Percentiles rank a stretch among this genome's conserved stretches.
Conservation (phyloP, 1,140 invertebrate species). For the Drosophila takahashii region DNA sequence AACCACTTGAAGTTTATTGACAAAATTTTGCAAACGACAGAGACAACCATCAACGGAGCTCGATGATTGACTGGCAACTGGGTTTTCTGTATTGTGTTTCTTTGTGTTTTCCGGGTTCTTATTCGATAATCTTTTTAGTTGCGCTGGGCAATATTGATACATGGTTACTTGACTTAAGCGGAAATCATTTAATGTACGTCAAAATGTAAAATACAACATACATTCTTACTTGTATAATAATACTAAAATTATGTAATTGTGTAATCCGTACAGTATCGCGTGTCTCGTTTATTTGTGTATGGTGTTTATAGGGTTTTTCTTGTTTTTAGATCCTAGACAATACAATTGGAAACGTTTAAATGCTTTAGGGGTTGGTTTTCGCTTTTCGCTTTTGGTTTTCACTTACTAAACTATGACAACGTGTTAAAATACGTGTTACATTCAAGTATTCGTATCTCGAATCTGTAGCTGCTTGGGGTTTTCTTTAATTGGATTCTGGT, state of each 20-base stretch:
- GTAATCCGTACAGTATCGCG: constrained; percentile 44
- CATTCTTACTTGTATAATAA: constrained; percentile 59
- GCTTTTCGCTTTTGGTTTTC: constrained; percentile 32
- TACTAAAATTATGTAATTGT: constrained; percentile 55
- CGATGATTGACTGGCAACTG: constrained; percentile 49
- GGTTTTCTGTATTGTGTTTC: constrained; percentile 1
- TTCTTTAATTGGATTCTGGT: constrained; percentile 24
- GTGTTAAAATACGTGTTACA: constrained; percentile 55
- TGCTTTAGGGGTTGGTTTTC: constrained; percentile 37
- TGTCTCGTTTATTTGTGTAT: constrained; percentile 21
- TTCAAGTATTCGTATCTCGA: constrained; percentile 32
- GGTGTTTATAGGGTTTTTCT: constrained; percentile 14
- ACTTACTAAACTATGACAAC: constrained; percentile 76
- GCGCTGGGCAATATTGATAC: constrained; percentile 47
- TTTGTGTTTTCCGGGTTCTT: constrained; percentile 10
- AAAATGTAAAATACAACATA: constrained; percentile 71
- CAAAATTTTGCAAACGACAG: constrained; percentile 47
- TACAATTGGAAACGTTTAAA: constrained; percentile 70
- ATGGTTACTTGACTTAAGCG: constrained; percentile 58
- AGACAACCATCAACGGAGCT: constrained; percentile 47
- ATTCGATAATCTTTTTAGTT: constrained; percentile 45
- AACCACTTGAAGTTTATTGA: constrained; percentile 52
- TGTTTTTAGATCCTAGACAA: constrained; percentile 45
- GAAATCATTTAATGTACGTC: constrained; percentile 74
- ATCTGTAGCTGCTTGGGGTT: constrained; percentile 19